phyloP scores from a whole-genome alignment of 2,888 invertebrate genomes.

The Chaetogeoica ovagalla region DNA sequence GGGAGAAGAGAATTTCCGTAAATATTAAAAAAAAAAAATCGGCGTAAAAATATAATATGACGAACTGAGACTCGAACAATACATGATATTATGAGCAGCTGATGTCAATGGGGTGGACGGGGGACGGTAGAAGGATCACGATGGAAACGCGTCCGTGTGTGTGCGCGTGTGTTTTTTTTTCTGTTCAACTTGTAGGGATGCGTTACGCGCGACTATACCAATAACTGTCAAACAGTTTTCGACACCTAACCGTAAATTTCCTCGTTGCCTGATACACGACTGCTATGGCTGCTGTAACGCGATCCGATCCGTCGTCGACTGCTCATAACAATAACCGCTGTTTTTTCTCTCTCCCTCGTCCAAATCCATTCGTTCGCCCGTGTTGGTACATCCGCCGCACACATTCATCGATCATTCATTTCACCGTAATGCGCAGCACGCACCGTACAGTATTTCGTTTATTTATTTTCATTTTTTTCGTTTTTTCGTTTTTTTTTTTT shows the following conservation, averaged over 20 bases:
- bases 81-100: not conserved
- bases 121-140: too few relatives aligned
- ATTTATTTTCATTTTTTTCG: not conserved
- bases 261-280: not conserved
- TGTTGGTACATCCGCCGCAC: not conserved
- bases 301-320: constrained; percentile 2
- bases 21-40: not conserved
- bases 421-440: not conserved
- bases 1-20: not conserved
- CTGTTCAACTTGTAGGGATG: not conserved
- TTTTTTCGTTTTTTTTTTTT: constrained; percentile 10
- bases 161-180: not conserved
- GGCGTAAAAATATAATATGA: not conserved
- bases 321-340: too few relatives aligned
- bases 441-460: constrained; percentile 11
- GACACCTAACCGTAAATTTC: constrained; percentile 19
- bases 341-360: too few relatives aligned
- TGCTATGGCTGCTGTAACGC: constrained; percentile 3
- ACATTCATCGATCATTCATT: constrained; percentile 29
- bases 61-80: constrained; percentile 19
- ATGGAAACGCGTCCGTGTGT: too few relatives aligned
- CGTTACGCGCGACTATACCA: not conserved
- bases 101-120: not conserved
- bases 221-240: constrained; percentile 47
- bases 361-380: not conserved